phyloP scores from a whole-genome alignment of 2,888 invertebrate species.

The Phengaris alcon region DNA sequence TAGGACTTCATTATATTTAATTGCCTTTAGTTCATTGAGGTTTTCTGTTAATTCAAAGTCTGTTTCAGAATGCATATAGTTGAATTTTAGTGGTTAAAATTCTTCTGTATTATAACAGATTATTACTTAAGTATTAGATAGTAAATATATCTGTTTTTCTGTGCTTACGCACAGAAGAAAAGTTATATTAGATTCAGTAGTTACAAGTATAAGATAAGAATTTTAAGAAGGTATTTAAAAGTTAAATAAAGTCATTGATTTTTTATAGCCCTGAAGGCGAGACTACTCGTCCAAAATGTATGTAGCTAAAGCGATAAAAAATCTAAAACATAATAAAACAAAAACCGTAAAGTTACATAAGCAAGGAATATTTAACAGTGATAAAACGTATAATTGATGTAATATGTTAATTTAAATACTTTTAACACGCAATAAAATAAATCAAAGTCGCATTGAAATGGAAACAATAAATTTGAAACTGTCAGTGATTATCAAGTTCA shows the following conservation, averaged over 20 bases:
- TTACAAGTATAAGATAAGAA: not conserved
- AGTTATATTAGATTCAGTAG: too few relatives aligned
- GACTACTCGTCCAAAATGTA: not conserved
- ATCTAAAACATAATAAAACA: slow-evolving; percentile 6
- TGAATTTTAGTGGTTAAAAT: not conserved
- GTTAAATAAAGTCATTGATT: not conserved
- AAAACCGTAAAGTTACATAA: slow-evolving; percentile 16
- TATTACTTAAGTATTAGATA: not conserved
- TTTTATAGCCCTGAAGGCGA: not conserved
- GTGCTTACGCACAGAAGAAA: too few relatives aligned
- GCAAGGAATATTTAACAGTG: slow-evolving; percentile 5
- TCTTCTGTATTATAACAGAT: not conserved
- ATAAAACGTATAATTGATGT: slow-evolving; percentile 5
- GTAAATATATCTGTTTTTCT: not conserved
- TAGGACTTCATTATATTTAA: slow-evolving; percentile 33
- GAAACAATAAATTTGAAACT: slow-evolving; percentile 37
- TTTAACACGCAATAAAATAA: slow-evolving; percentile 28
- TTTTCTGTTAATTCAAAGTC: not conserved
- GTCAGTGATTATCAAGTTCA: slow-evolving; percentile 36
- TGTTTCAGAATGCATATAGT: not conserved
- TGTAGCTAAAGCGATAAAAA: slow-evolving; percentile 8
- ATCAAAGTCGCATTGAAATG: slow-evolving; percentile 35
- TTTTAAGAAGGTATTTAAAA: not conserved
- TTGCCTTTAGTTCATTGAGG: slow-evolving; percentile 15
- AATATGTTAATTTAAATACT: slow-evolving; percentile 9